Conservation (phyloP, 2,888 invertebrate genomes). For the Cephus pygmeus region DNA sequence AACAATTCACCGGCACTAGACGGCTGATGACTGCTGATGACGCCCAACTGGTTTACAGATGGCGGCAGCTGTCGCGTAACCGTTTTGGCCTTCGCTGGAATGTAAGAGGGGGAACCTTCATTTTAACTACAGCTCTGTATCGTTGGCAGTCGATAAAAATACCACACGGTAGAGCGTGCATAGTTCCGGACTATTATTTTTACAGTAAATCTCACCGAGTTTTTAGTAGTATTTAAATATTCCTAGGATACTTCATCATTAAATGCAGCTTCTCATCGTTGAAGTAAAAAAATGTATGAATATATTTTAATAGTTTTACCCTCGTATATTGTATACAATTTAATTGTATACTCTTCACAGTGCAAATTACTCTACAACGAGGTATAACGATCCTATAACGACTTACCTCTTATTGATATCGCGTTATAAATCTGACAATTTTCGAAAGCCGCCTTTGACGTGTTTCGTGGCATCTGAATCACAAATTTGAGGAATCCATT, state of each 20-base stretch:
- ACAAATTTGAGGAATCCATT: slow-evolving; percentile 39
- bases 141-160: not conserved
- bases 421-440: not conserved
- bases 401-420: not conserved
- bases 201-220: not conserved
- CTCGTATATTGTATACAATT: not conserved
- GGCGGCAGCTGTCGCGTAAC: not conserved
- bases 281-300: not conserved
- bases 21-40: not conserved
- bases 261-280: too few relatives aligned
- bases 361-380: too few relatives aligned
- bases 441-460: not conserved
- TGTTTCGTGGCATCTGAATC: slow-evolving; percentile 33
- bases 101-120: not conserved
- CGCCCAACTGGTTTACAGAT: not conserved
- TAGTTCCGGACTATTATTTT: not conserved
- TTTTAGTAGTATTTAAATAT: not conserved
- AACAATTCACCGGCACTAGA: not conserved
- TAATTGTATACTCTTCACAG: too few relatives aligned
- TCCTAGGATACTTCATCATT: not conserved
- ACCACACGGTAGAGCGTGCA: not conserved
- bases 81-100: not conserved
- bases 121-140: not conserved
- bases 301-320: not conserved
- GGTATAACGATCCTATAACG: not conserved